A percentile compares a stretch with the other conserved stretches of the same genome.
Conservation (phyloP, 2,888 invertebrate species). For the Lamproptera curius region DNA sequence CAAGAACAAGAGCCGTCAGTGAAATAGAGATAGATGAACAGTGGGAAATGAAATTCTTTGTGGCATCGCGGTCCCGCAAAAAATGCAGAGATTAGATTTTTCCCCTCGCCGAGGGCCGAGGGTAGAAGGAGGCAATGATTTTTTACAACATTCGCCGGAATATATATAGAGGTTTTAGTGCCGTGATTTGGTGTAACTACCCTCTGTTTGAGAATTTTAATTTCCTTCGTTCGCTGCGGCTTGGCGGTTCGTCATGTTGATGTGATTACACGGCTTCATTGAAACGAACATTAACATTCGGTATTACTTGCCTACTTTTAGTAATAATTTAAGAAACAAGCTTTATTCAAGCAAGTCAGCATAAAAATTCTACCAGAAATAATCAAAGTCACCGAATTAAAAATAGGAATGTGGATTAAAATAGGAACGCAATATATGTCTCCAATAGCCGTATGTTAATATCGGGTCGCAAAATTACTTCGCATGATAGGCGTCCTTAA, state of each 20-base stretch:
- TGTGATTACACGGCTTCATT: conserved; percentile 11
- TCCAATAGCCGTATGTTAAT: conserved; percentile 38
- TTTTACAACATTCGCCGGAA: conserved; percentile 73
- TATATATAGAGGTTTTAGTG: conserved; percentile 76
- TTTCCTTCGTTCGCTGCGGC: conserved; percentile 64
- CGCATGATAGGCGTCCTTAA: conserved; percentile 64
- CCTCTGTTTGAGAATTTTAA: conserved; percentile 74
- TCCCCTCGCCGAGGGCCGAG: conserved; percentile 69
- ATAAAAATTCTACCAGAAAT: background rate
- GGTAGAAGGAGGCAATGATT: conserved; percentile 75
- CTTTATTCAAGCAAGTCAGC: no score
- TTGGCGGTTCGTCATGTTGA: conserved; percentile 32
- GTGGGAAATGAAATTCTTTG: conserved; percentile 80
- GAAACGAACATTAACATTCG: no score
- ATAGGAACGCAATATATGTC: no score
- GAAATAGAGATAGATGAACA: conserved; percentile 80
- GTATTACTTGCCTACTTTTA: no score
- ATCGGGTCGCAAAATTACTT: conserved; percentile 68
- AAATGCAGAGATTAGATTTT: conserved; percentile 80
- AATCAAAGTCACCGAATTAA: no score
- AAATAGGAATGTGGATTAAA: no score
- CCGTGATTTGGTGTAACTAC: conserved; percentile 73
- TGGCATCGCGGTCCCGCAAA: conserved; percentile 79
- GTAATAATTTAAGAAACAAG: no score
- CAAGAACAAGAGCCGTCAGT: conserved; percentile 78